Evolutionary conservation across 1,140 invertebrate genomes (phyloP).

Genomic region (Mizuhopecten yessoensis): DNA sequence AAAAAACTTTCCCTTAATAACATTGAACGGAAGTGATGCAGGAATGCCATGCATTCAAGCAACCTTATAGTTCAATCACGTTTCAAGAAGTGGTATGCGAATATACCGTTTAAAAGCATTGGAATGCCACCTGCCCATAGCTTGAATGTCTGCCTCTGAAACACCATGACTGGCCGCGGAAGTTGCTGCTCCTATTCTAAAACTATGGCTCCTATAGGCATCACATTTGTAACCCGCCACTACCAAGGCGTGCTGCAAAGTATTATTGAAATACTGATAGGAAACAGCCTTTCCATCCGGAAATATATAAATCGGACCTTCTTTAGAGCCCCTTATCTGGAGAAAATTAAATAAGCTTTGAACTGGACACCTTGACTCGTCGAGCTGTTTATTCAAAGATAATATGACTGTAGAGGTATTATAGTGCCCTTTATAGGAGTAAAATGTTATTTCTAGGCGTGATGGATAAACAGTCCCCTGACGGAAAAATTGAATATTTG

Average conservation of each 20-base stretch:
- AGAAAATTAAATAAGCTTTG: neutral
- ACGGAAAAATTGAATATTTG: too few species aligned
- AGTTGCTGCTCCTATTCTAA: too few species aligned
- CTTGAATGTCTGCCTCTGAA: too few species aligned
- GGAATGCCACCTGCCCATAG: too few species aligned
- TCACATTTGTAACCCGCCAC: neutral
- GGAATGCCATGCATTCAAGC: neutral
- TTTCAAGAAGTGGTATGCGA: conserved; percentile 5
- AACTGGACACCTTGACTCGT: neutral
- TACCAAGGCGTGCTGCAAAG: neutral
- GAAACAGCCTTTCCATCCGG: too few species aligned
- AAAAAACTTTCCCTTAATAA: neutral
- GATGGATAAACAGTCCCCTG: too few species aligned
- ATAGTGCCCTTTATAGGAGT: too few species aligned
- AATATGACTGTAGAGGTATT: neutral
- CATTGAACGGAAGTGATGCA: neutral
- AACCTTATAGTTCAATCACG: neutral
- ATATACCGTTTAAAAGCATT: too few species aligned
- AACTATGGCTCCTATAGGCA: neutral
- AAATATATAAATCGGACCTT: too few species aligned
- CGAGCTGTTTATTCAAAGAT: neutral
- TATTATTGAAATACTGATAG: too few species aligned
- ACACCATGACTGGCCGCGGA: too few species aligned
- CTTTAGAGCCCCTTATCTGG: neutral
- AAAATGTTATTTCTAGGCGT: too few species aligned